Conservation (phyloP, 2,888 invertebrate genomes). For the Aspidiotus destructor region DNA sequence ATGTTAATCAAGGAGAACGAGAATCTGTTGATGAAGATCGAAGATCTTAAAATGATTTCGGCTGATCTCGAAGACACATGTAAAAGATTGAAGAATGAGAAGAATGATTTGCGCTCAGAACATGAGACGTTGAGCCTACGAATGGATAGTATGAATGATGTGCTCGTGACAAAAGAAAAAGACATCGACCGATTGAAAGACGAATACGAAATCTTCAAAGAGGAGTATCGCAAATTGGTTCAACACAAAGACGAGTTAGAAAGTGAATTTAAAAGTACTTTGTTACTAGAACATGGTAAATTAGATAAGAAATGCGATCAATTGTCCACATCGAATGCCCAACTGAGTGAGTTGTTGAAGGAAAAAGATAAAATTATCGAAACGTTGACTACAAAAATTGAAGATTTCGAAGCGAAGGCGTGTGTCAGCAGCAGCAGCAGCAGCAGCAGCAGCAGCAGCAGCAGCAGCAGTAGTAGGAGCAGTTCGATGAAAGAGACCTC, state of each 20-base stretch:
- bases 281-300: slow-evolving; percentile 2
- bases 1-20: slow-evolving; percentile 19
- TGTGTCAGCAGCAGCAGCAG: no score
- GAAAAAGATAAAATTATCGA: slow-evolving; percentile 6
- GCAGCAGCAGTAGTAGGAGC: no score
- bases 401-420: neutral
- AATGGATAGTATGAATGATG: slow-evolving; percentile 9
- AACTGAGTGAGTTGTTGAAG: neutral
- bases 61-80: neutral
- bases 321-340: neutral
- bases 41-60: neutral
- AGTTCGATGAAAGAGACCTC: no score
- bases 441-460: no score
- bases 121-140: neutral
- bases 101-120: neutral
- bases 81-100: neutral
- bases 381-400: neutral
- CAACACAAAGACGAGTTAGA: slow-evolving; percentile 21
- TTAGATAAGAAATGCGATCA: slow-evolving; percentile 18
- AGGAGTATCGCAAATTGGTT: slow-evolving; percentile 23
- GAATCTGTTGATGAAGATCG: slow-evolving; percentile 11
- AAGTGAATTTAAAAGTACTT: slow-evolving; percentile 18
- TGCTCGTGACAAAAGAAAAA: neutral
- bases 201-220: slow-evolving; percentile 25
- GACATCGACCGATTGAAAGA: slow-evolving; percentile 12